phyloP scores from a whole-genome alignment of 2,113 vertebrate genomes.

The Anoura caudifer region DNA sequence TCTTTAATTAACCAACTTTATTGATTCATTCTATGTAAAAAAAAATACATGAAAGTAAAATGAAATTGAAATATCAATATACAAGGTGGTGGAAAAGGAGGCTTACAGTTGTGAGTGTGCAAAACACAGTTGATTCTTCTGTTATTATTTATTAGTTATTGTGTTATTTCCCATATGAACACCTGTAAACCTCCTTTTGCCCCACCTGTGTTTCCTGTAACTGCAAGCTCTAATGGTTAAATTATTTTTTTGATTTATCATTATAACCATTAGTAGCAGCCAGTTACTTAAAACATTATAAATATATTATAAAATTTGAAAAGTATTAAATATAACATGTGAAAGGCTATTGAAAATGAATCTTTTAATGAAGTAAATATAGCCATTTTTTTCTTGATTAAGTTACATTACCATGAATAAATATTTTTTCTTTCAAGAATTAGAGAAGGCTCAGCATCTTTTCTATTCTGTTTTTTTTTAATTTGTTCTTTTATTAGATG shows the following conservation, averaged over 20 bases:
- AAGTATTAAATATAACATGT: not conserved
- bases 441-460: not conserved
- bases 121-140: not conserved
- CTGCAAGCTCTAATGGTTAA: not conserved
- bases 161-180: not conserved
- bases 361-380: not conserved
- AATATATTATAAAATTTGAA: not conserved
- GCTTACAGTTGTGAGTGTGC: not conserved
- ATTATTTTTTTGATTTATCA: not conserved
- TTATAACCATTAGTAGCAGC: not conserved
- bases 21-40: not conserved
- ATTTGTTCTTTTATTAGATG: not conserved
- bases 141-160: not conserved
- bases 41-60: not conserved
- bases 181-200: not conserved
- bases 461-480: not conserved
- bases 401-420: not conserved
- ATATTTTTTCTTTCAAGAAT: not conserved
- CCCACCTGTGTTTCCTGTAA: not conserved
- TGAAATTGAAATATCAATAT: not conserved
- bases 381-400: not conserved
- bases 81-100: not conserved
- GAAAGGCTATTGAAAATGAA: not conserved
- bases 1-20: slow-evolving; percentile 12
- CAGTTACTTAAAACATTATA: not conserved